These are phyloP conservation scores for Timema cristinae DNA, from an alignment of 2,888 invertebrate genomes.

Conservation along the genomic window DNA sequence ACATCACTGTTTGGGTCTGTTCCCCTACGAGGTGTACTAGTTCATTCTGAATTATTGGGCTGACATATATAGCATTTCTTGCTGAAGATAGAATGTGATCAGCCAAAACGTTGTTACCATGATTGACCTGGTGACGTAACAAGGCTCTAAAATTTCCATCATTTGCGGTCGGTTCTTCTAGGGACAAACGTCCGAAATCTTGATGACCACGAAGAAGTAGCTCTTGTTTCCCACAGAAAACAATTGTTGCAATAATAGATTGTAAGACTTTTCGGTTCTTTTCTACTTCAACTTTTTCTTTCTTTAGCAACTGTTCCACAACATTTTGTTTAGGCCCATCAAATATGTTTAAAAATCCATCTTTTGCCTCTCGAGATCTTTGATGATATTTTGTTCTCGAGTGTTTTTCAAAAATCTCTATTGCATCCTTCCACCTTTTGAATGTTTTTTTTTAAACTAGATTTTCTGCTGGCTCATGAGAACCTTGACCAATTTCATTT, in stretches of 20 bases:
- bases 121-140: slow-evolving; percentile 33
- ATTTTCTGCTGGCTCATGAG: slow-evolving; percentile 1
- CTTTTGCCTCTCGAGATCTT: slow-evolving; percentile 5
- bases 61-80: slow-evolving; percentile 36
- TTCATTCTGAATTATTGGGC: slow-evolving; percentile 30
- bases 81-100: slow-evolving; percentile 31
- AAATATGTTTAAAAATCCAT: slow-evolving; percentile 10
- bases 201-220: slow-evolving; percentile 36
- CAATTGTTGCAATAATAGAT: slow-evolving; percentile 12
- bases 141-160: slow-evolving; percentile 38
- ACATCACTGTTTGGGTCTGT: neutral
- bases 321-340: neutral
- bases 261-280: slow-evolving; percentile 9
- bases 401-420: slow-evolving; percentile 1
- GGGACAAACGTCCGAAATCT: neutral
- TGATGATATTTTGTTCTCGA: slow-evolving; percentile 7
- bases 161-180: slow-evolving; percentile 7
- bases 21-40: neutral
- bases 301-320: neutral
- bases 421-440: slow-evolving; percentile 15
- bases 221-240: slow-evolving; percentile 36
- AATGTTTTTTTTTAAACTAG: slow-evolving; percentile 14
- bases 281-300: neutral
- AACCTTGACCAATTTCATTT: slow-evolving; percentile 6
- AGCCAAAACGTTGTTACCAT: slow-evolving; percentile 35